A percentile compares a stretch with the other conserved stretches of the same genome.
Conservation (phyloP, 2,797 vertebrate species). For the Dendrocincla tyrannina region DNA sequence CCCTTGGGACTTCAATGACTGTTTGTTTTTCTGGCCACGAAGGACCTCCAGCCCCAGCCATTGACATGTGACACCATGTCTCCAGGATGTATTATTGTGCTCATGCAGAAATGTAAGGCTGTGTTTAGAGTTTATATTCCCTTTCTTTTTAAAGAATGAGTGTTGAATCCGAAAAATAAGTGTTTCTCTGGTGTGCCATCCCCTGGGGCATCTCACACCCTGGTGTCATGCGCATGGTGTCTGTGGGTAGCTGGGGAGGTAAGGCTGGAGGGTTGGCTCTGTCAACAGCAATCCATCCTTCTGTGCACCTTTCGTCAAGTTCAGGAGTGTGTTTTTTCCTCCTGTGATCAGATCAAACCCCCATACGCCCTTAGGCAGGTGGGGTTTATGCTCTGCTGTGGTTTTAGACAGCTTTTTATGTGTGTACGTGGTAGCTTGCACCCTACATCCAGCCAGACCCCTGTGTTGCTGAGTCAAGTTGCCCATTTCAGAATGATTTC, state of each 20-base stretch:
- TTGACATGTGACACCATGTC: accelerated
- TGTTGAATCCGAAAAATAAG: neutral
- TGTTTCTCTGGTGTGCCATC: neutral
- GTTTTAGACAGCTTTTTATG: neutral
- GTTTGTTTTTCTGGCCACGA: neutral
- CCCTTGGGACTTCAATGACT: neutral
- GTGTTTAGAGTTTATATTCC: neutral
- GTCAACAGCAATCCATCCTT: neutral
- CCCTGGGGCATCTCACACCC: neutral
- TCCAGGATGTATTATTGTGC: neutral
- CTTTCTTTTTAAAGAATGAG: neutral
- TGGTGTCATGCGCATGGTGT: accelerated
- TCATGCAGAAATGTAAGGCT: accelerated
- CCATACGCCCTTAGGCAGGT: neutral
- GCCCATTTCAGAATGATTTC: neutral
- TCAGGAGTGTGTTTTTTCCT: neutral
- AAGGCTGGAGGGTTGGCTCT: neutral
- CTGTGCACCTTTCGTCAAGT: neutral
- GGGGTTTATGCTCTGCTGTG: neutral
- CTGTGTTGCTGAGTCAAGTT: neutral
- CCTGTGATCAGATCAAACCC: neutral
- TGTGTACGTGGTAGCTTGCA: neutral
- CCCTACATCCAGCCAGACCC: neutral
- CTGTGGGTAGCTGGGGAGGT: neutral
- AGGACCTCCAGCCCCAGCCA: neutral